These are phyloP conservation scores for Octodonta nipae DNA, from an alignment of 2,888 invertebrate species.

Conservation along the genomic window DNA sequence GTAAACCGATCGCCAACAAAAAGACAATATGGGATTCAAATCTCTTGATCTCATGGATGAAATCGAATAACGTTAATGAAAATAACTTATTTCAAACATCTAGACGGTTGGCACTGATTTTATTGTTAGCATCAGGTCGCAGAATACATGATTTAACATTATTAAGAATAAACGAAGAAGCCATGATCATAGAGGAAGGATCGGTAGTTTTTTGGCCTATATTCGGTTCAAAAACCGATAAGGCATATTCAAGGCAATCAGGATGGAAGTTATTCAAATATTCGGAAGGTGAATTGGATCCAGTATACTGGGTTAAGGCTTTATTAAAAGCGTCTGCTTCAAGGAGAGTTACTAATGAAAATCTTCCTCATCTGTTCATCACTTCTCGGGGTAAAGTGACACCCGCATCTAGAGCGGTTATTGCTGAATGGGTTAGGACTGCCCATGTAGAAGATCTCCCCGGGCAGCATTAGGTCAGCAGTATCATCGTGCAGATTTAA, in stretches of 20 bases:
- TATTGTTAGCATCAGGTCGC: conserved; percentile 2
- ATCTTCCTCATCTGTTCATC: conserved; percentile 3
- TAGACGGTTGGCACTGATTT: conserved; percentile 1
- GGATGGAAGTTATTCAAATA: conserved; percentile 2
- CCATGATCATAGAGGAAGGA: neutral
- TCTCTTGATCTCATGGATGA: conserved; percentile 2
- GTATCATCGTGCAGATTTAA: neutral
- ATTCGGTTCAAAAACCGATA: conserved; percentile 4
- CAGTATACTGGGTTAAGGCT: neutral
- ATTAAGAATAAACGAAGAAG: conserved; percentile 1
- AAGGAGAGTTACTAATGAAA: neutral
- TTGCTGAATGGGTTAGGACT: conserved; percentile 6
- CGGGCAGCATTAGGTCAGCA: conserved; percentile 4
- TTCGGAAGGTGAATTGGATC: neutral
- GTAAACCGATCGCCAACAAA: neutral
- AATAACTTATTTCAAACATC: conserved; percentile 1
- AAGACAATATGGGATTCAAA: conserved; percentile 4
- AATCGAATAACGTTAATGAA: neutral
- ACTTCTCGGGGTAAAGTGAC: conserved; percentile 3
- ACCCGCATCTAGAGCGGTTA: conserved; percentile 5
- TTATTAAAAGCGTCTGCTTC: neutral
- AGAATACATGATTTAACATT: conserved; percentile 3
- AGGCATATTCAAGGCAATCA: neutral
- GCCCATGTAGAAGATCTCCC: neutral
- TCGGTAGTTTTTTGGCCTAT: conserved; percentile 1